Percentiles rank a stretch among this genome's conserved stretches.
Evolutionary conservation across 2,888 invertebrate genomes (phyloP).

Genomic region (Drosophila algonquin): DNA sequence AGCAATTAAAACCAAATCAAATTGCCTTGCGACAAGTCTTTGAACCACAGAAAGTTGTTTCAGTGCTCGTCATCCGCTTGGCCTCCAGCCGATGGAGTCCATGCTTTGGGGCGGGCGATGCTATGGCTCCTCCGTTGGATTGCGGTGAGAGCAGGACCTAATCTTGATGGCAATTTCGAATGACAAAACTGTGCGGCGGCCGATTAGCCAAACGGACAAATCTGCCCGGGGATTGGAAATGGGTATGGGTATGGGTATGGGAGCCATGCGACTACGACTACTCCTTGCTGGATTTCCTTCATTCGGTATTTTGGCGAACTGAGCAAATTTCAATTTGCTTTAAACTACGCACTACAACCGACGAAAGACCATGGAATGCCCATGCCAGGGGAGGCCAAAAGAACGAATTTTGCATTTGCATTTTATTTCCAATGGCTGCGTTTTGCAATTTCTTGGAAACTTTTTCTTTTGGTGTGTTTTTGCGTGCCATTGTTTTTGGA

Average conservation of each 20-base stretch:
- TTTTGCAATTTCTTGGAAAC: constrained; percentile 55
- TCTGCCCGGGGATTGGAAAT: not conserved
- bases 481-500: constrained; percentile 24
- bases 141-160: constrained; percentile 2
- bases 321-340: constrained; percentile 31
- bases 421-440: constrained; percentile 64
- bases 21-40: constrained; percentile 48
- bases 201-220: constrained; percentile 1
- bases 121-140: not conserved
- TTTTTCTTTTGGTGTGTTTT: constrained; percentile 16
- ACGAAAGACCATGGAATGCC: constrained; percentile 16
- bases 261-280: not conserved
- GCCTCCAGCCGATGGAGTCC: not conserved
- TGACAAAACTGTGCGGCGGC: constrained; percentile 13
- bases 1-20: constrained; percentile 68
- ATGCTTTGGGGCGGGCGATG: no score
- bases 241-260: no score
- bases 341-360: constrained; percentile 9
- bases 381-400: not conserved
- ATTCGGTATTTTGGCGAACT: constrained; percentile 11
- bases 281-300: constrained; percentile 7
- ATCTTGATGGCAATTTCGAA: constrained; percentile 60
- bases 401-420: constrained; percentile 51
- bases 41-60: constrained; percentile 15
- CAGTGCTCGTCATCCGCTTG: constrained; percentile 10